These are phyloP conservation scores for Platygyra sinensis DNA, from an alignment of 64 coral and sea anemone genomes.

Conservation along the genomic window DNA sequence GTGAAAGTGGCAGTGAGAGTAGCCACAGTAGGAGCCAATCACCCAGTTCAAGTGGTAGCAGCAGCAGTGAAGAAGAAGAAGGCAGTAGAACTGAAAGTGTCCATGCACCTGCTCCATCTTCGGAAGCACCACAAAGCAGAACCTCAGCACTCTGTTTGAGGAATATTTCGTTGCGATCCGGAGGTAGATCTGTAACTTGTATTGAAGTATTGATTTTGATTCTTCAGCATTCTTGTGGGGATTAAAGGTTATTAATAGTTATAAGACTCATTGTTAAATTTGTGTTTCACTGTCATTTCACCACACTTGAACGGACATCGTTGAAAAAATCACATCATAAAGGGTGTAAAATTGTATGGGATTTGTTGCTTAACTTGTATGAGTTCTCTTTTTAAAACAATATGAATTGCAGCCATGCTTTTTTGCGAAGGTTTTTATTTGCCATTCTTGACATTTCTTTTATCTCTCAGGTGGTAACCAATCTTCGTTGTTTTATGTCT, in stretches of 20 bases:
- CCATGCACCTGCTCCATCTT: conserved; percentile 11
- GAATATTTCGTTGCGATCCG: conserved; percentile 74
- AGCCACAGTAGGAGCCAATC: conserved; percentile 47
- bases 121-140: conserved; percentile 20
- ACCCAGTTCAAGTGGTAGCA: conserved; percentile 53
- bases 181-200: conserved; percentile 41
- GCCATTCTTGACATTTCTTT: background rate
- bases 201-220: too few relatives aligned
- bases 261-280: too few relatives aligned
- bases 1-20: conserved; percentile 64
- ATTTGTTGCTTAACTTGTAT: too few relatives aligned
- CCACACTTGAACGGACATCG: too few relatives aligned
- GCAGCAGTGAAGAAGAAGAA: conserved; percentile 71
- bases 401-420: too few relatives aligned
- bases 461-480: background rate
- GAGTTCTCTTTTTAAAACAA: too few relatives aligned
- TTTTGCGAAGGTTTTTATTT: too few relatives aligned
- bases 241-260: too few relatives aligned
- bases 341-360: too few relatives aligned
- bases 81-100: conserved; percentile 61
- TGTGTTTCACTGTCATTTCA: too few relatives aligned
- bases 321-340: too few relatives aligned
- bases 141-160: conserved; percentile 58
- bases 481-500: background rate
- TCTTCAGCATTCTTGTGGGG: too few relatives aligned